Base-by-base conservation (phyloP, 1,140 invertebrate genomes). In the Neuroterus valhalla region DNA sequence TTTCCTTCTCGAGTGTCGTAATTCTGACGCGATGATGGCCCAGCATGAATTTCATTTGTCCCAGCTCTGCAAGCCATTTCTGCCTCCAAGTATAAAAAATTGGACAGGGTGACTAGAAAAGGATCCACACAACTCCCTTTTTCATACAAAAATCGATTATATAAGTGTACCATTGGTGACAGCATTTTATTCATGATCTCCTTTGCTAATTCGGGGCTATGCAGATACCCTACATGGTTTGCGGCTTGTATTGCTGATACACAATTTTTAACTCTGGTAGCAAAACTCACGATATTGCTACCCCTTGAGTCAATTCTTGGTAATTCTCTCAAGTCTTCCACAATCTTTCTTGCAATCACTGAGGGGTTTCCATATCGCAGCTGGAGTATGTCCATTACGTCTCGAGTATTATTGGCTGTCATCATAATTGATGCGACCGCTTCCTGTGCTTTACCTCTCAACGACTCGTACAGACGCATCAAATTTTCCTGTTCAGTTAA, bases 201-300 rank as follows among this genome's bases (percentile, higher is more conserved):
- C 8, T n/a, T 43, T 11, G 55, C 66, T 48, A 78, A 11, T 21
- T 78, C 74, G 1, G 72, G 69, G 23, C 72, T 81, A 44, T 78
- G 66, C 8, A 81, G 55, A n/a, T 76, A 70, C 23, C 76, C 72
- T n/a, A 48, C 44, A 44, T 78, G 74, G 11, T 71, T 50, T 10
- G 48, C 44, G 4, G 79, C 74, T 70, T 78, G 69, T 44, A 78
- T 71, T 4, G 79, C 79, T 11, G 71, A 38, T 1, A 80, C 71
- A 26, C 69, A 71, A 52, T 76, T 79, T 69, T 75, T 72, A 43
- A 81, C 50, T 48, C 46, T 79, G 12, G 75, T 77, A 23, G 80
- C 80, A 21, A 77, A 77, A 1, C 10, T 72, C 8, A 73, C 48
- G 1, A 80, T 42, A 43, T 74, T 44, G n/a, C 42, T 44, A 15